Evolutionary conservation across 2,888 invertebrate species (phyloP).

Genomic region (Erebia epiphron): DNA sequence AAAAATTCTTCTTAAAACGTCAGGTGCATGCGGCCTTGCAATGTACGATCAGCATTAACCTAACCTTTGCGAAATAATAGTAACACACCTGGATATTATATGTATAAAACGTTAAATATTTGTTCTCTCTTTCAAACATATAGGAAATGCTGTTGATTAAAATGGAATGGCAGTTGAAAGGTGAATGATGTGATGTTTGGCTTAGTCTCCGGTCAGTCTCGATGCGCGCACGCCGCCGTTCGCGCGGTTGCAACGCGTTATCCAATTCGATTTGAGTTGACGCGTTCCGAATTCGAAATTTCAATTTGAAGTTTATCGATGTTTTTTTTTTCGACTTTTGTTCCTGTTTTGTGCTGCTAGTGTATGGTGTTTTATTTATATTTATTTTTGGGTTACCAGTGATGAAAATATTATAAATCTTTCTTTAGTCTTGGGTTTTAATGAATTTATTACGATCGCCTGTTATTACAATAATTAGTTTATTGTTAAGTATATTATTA

Average conservation of each 20-base stretch:
- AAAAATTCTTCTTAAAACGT: too few relatives aligned
- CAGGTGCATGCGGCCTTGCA: not conserved
- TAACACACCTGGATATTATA: conserved; percentile 53
- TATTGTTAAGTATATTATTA: not conserved
- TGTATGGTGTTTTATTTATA: conserved; percentile 41
- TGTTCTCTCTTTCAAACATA: conserved; percentile 51
- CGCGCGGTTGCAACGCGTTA: conserved; percentile 51
- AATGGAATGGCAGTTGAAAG: conserved; percentile 54
- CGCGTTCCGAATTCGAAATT: conserved; percentile 61
- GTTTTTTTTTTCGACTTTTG: conserved; percentile 51
- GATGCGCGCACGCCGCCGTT: conserved; percentile 72
- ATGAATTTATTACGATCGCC: not conserved
- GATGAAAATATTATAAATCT: conserved; percentile 1
- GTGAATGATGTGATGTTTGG: conserved; percentile 56
- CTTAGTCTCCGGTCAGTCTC: conserved; percentile 76
- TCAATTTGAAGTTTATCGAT: conserved; percentile 68
- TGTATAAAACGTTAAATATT: conserved; percentile 28
- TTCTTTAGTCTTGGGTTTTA: not conserved
- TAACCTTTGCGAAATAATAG: conserved; percentile 64
- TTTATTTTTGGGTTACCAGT: conserved; percentile 48
- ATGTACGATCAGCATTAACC: conserved; percentile 30
- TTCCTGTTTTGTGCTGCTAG: conserved; percentile 44
- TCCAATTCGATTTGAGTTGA: conserved; percentile 54
- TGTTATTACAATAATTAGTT: not conserved
- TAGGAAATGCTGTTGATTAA: conserved; percentile 49